A percentile compares a stretch with the other conserved stretches of the same genome.
These are phyloP conservation scores for Morpho helenor DNA, from an alignment of 2,888 invertebrate species.

Conservation along the genomic window DNA sequence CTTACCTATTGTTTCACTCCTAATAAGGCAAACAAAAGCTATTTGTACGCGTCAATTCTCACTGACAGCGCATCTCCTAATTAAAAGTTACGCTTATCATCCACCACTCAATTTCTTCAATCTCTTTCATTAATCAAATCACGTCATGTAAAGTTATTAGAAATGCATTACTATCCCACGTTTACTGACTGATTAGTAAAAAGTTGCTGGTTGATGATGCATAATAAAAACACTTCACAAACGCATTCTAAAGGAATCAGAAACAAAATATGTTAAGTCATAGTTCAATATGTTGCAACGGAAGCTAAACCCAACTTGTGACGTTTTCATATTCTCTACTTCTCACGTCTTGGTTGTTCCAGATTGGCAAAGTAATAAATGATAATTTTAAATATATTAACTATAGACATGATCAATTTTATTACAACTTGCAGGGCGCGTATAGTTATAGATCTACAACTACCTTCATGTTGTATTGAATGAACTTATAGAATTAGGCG, in stretches of 20 bases:
- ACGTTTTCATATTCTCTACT: too few species aligned
- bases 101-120: slow-evolving; percentile 40
- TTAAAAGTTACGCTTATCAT: slow-evolving; percentile 19
- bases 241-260: too few species aligned
- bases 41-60: slow-evolving; percentile 2
- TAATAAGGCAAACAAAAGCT: slow-evolving; percentile 8
- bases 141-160: slow-evolving; percentile 42
- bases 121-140: slow-evolving; percentile 66
- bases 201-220: slow-evolving; percentile 11
- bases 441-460: too few species aligned
- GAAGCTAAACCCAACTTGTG: too few species aligned
- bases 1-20: slow-evolving; percentile 1
- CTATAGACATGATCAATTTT: too few species aligned
- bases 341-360: too few species aligned
- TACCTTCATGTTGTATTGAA: too few species aligned
- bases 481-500: too few species aligned
- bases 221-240: background rate
- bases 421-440: too few species aligned
- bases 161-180: slow-evolving; percentile 50
- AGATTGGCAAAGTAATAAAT: too few species aligned
- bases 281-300: too few species aligned
- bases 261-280: background rate
- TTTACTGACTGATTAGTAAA: slow-evolving; percentile 45
- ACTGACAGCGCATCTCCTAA: slow-evolving; percentile 13
- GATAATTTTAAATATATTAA: too few species aligned